Percentiles rank a stretch among this genome's conserved stretches.
phyloP scores from a whole-genome alignment of 2,797 vertebrate species.

The Zonotrichia albicollis region DNA sequence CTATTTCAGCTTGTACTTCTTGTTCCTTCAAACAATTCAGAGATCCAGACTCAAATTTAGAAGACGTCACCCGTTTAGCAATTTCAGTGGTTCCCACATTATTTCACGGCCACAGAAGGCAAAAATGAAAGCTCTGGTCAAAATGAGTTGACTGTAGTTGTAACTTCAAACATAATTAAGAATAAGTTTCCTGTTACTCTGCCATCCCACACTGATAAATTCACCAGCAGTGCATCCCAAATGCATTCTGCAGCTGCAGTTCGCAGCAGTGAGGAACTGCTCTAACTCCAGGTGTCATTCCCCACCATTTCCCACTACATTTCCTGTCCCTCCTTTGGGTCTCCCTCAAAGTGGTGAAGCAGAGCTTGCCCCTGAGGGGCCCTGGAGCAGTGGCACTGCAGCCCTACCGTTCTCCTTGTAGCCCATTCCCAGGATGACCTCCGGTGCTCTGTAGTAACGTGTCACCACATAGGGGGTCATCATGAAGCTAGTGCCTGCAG shows the following conservation, averaged over 20 bases:
- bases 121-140: neutral
- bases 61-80: neutral
- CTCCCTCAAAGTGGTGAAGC: neutral
- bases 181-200: neutral
- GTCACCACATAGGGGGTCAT: slow-evolving; percentile 99
- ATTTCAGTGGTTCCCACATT: neutral
- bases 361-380: neutral
- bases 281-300: neutral
- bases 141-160: neutral
- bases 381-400: neutral
- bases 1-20: neutral
- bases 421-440: slow-evolving; percentile 99
- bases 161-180: neutral
- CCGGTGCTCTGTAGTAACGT: slow-evolving; percentile 97
- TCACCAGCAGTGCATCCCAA: neutral
- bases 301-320: neutral
- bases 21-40: neutral
- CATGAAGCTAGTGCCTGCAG: slow-evolving; percentile 99
- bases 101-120: neutral
- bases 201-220: neutral
- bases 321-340: neutral
- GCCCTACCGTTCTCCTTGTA: slow-evolving; percentile 98
- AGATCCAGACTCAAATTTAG: neutral
- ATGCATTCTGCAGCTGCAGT: neutral
- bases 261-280: neutral